These are phyloP conservation scores for Palythoa heliodiscus DNA, from an alignment of 92 coral and sea anemone genomes.

Conservation along the genomic window DNA sequence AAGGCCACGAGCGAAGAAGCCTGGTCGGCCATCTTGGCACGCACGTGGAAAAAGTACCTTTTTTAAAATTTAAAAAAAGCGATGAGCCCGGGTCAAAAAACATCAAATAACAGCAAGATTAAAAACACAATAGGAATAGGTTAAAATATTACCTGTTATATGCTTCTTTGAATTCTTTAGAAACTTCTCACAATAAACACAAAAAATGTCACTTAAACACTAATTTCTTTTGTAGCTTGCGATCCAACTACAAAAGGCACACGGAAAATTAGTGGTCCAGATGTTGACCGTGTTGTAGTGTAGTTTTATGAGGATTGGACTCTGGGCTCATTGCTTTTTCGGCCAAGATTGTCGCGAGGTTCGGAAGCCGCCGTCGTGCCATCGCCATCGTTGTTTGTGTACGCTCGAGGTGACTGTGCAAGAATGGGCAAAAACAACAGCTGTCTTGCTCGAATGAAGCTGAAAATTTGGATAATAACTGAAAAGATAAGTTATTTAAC, in stretches of 20 bases:
- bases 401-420: slow-evolving; percentile 1
- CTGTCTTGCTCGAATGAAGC: background rate
- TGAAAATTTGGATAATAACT: background rate
- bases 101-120: background rate
- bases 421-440: background rate
- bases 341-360: slow-evolving; percentile 27
- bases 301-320: slow-evolving; percentile 13
- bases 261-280: slow-evolving; percentile 12
- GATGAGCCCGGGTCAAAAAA: background rate
- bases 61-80: slow-evolving; percentile 17
- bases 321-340: slow-evolving; percentile 28
- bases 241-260: slow-evolving; percentile 5
- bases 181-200: background rate
- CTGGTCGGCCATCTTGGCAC: background rate
- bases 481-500: background rate
- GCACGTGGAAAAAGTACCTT: slow-evolving; percentile 22
- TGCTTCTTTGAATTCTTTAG: slow-evolving; percentile 5
- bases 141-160: slow-evolving; percentile 11
- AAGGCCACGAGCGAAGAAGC: background rate
- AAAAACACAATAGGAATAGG: background rate
- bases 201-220: background rate
- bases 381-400: slow-evolving; percentile 2
- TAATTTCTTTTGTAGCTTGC: background rate
- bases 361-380: slow-evolving; percentile 17
- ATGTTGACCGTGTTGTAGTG: slow-evolving; percentile 26